Evolutionary conservation across 2,888 invertebrate genomes (phyloP), one percentile per base, ranked within the genome.

Genomic region (Romanomermis culicivorax): DNA sequence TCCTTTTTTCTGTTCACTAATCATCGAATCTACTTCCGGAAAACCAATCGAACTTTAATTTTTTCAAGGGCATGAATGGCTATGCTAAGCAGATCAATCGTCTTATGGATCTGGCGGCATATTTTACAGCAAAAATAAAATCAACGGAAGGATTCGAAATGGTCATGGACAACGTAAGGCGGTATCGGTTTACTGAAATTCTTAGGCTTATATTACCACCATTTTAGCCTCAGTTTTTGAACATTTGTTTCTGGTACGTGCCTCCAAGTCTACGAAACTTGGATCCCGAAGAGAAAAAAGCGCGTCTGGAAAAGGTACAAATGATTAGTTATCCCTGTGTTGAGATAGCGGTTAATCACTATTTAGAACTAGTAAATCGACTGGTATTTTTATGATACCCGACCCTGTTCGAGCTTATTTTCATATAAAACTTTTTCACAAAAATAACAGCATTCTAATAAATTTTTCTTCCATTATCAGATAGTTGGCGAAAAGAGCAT

Each of bases 241-340:
- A 97, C 73, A 87, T 95, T 36, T 86, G 85, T 69, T 97, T 97
- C 77, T 97, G 97, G 97, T 97, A 97, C 74, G 77, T 95, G 61
- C 95, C 97, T n/a, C 78, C 77, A 52, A 80, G 87, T 64, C 75
- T 74, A 56, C 65, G 71, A 26, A 56, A 62, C 17, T 56, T 71
- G 57, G 65, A 64, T 7, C 64, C 61, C 1, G 60, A 60, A 1
- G 70, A 70, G 56, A 64, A 63, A 55, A 65, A 60, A 48, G 64
- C 66, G 23, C 59, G 65, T 48, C 54, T 64, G 30, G 65, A 66
- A 53, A 67, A 67, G 60, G 65, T 65, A 11, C 36, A 36, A 11
- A n/a, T n/a, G n/a, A n/a, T n/a, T n/a, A n/a, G n/a, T n/a, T n/a
- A n/a, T n/a, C n/a, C n/a, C n/a, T n/a, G n/a, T n/a, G n/a, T n/a